Evolutionary conservation across 2,113 vertebrate species (phyloP), one percentile per base, ranked within the genome.

Genomic region (Candoia aspera): DNA sequence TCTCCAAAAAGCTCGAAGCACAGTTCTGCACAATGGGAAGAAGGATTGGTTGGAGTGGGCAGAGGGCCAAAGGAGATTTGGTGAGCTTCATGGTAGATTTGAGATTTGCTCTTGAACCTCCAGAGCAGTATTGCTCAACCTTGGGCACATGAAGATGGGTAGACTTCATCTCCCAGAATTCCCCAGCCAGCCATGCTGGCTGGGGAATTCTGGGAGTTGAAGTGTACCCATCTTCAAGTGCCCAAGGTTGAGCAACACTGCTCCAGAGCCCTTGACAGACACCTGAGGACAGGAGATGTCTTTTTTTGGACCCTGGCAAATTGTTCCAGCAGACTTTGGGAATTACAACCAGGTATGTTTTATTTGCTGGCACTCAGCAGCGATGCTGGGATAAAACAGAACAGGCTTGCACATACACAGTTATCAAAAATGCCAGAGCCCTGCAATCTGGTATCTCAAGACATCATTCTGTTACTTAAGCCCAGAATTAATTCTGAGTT

Each of bases 401-500:
- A 87, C 93, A 91, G 95, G 95, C 95, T 96, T 96, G 94, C 94
- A 96, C 93, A 84, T 64, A 58, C 90, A 91, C 92, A 93, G 94
- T 95, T 94, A 96, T 90, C 9, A 0, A 13, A 49, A 93, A 93
- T 91, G 94, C 93, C 91, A 94, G 92, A 95, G 83, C 90, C 92
- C 93, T 94, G 92, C 93, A 93, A 96, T 97, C 96, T 94, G 86
- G 23, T 87, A 23, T 23, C 93, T 60, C 17, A 33, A 42, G 79
- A 90, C 88, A 93, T 93, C 73, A 0, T 92, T 26, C 91, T 0
- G 90, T 88, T 26, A 6, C 62, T 86, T 95, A 94, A 91, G 68
- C 90, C 94, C 60, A 59, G 62, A 90, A 94, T 96, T 94, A 94
- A 93, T 92, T 2, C 86, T 37, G 91, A 42, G 17, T 91, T 33